Evolutionary conservation across 1,140 invertebrate genomes (phyloP).

Genomic region (Drosophila trapezifrons): DNA sequence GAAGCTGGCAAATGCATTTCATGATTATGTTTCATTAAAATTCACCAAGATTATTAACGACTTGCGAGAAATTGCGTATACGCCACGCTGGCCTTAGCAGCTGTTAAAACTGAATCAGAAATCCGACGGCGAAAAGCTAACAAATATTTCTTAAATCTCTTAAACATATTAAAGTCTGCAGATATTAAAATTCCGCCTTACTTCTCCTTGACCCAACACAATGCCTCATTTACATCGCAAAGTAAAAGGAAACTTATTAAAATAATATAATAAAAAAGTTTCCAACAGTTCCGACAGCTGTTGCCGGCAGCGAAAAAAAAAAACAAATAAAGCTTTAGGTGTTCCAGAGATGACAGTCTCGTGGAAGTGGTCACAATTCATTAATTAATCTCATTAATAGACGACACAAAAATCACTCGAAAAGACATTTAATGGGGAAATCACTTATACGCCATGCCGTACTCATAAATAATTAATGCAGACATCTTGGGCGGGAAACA

Average conservation of each 20-base stretch:
- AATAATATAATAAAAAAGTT: slow-evolving; percentile 32
- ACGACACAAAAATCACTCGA: slow-evolving; percentile 50
- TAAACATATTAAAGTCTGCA: not conserved
- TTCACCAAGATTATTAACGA: slow-evolving; percentile 37
- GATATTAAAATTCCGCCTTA: not conserved
- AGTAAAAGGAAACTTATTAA: slow-evolving; percentile 28
- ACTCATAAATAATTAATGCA: slow-evolving; percentile 81
- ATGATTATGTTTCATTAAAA: slow-evolving; percentile 63
- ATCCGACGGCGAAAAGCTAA: not conserved
- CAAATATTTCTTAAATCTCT: slow-evolving; percentile 5
- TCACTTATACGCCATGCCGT: slow-evolving; percentile 72
- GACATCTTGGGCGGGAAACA: slow-evolving; percentile 54
- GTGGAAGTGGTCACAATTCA: slow-evolving; percentile 41
- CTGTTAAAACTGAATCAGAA: not conserved
- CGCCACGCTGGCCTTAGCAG: slow-evolving; percentile 8
- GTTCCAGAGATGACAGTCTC: not conserved
- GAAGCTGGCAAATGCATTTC: slow-evolving; percentile 40
- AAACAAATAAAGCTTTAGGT: slow-evolving; percentile 8
- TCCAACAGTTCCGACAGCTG: slow-evolving; percentile 15
- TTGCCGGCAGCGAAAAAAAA: slow-evolving; percentile 1
- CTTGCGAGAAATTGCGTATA: slow-evolving; percentile 31
- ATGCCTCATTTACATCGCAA: slow-evolving; percentile 25
- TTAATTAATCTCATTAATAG: slow-evolving; percentile 71
- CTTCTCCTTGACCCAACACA: not conserved
- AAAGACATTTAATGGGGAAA: slow-evolving; percentile 50